A percentile compares a stretch with the other conserved stretches of the same genome.
phyloP scores from a whole-genome alignment of 2,797 vertebrate species.

The Chloroceryle amazona region DNA sequence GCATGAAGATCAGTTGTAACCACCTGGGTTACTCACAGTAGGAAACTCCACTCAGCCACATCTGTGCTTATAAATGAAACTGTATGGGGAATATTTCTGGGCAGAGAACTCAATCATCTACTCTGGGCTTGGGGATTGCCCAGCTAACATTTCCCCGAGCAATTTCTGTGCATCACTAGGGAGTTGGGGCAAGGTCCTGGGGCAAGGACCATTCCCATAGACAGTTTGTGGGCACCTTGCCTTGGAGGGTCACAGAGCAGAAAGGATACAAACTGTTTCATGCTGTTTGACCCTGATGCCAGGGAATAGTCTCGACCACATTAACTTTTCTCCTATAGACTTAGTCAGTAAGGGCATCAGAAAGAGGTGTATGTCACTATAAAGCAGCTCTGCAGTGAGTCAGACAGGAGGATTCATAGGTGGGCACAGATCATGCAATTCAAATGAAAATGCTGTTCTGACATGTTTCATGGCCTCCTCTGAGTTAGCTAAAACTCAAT shows the following conservation, averaged over 20 bases:
- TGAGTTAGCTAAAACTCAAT: slow-evolving; percentile 39
- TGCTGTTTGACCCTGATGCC: rapidly evolving
- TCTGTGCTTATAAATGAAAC: background rate
- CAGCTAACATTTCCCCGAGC: background rate
- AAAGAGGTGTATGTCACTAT: background rate
- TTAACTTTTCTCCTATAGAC: background rate
- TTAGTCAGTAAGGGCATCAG: background rate
- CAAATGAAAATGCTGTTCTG: slow-evolving; percentile 3
- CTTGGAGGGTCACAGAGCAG: background rate
- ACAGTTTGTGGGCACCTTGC: background rate
- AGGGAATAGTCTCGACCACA: background rate
- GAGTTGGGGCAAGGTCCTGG: no score
- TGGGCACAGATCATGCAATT: background rate
- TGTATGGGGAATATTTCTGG: background rate
- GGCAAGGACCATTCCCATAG: background rate
- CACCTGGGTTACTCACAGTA: background rate
- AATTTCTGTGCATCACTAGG: background rate
- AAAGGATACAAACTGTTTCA: background rate
- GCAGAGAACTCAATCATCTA: background rate
- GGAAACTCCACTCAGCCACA: background rate
- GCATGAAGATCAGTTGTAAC: background rate
- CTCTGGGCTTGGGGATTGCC: background rate
- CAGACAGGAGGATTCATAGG: background rate
- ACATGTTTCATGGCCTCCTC: background rate
- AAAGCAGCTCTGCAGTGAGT: background rate